These are phyloP conservation scores for Osmerus mordax DNA, from an alignment of 2,113 vertebrate genomes.

Conservation along the genomic window DNA sequence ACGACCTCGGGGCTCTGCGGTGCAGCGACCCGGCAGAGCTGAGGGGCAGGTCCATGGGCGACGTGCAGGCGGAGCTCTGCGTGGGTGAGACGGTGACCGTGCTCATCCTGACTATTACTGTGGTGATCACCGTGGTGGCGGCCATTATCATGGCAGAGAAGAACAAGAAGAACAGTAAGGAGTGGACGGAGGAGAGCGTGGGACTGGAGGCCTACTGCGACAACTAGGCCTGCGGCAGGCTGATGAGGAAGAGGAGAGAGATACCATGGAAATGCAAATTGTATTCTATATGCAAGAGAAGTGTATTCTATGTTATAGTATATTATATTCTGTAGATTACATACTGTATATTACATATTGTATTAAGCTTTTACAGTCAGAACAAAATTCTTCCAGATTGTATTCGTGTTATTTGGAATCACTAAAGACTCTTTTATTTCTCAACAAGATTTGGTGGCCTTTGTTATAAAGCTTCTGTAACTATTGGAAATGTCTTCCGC, in stretches of 20 bases:
- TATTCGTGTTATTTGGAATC: too few species aligned
- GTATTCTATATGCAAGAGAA: background rate
- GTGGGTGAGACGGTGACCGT: slow-evolving; percentile 60
- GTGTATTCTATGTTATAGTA: background rate
- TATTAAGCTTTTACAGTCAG: too few species aligned
- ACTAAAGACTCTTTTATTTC: too few species aligned
- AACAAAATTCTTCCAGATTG: too few species aligned
- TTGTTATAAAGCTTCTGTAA: too few species aligned
- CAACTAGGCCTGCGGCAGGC: slow-evolving; percentile 26
- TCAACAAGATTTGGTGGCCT: too few species aligned
- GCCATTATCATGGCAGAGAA: slow-evolving; percentile 60
- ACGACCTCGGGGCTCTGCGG: slow-evolving; percentile 48
- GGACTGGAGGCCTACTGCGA: slow-evolving; percentile 17
- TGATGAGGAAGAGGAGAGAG: background rate
- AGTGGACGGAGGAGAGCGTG: slow-evolving; percentile 42
- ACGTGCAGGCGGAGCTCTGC: slow-evolving; percentile 54
- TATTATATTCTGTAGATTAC: background rate
- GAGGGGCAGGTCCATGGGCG: slow-evolving; percentile 29
- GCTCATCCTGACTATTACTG: slow-evolving; percentile 58
- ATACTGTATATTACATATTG: too few species aligned
- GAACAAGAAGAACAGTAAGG: slow-evolving; percentile 54
- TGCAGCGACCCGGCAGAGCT: slow-evolving; percentile 46
- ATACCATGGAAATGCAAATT: too few species aligned
- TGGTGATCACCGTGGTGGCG: slow-evolving; percentile 57
- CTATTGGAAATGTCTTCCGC: too few species aligned